These are phyloP conservation scores for Oscheius myriophilus DNA, from an alignment of 2,888 invertebrate species.

Conservation along the genomic window DNA sequence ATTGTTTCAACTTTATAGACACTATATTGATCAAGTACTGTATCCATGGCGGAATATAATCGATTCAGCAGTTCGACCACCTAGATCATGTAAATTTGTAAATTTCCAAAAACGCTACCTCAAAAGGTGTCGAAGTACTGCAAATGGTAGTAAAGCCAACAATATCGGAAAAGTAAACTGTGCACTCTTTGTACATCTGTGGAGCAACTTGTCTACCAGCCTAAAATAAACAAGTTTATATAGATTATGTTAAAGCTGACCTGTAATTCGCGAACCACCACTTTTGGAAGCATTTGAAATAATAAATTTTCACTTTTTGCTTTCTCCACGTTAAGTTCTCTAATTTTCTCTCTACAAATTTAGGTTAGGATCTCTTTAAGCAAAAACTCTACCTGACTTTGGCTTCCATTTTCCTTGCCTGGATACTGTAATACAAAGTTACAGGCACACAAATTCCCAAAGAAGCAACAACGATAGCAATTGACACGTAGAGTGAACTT, in stretches of 20 bases:
- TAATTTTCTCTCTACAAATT: constrained; percentile 7
- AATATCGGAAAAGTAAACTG: constrained; percentile 15
- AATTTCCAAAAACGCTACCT: too few species aligned
- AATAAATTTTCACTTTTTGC: neutral
- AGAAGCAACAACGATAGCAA: neutral
- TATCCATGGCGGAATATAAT: constrained; percentile 6
- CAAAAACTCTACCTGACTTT: constrained; percentile 4
- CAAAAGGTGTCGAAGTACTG: neutral
- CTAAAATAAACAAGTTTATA: neutral
- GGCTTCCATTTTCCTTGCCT: constrained; percentile 2
- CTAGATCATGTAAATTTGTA: neutral
- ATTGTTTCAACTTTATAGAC: constrained; percentile 18
- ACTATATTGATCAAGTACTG: constrained; percentile 9
- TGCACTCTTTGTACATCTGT: constrained; percentile 6
- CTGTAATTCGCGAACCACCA: constrained; percentile 5
- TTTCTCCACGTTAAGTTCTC: constrained; percentile 3
- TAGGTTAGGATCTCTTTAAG: neutral
- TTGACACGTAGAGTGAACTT: constrained; percentile 1
- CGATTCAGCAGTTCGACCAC: constrained; percentile 2
- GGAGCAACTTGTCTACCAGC: neutral
- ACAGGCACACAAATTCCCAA: constrained; percentile 1
- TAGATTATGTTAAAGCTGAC: neutral
- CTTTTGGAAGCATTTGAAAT: constrained; percentile 10
- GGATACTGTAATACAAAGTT: constrained; percentile 3
- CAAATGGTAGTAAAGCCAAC: constrained; percentile 9